Base-by-base conservation (phyloP, 2,888 invertebrate species). In the Eilema depressum region DNA sequence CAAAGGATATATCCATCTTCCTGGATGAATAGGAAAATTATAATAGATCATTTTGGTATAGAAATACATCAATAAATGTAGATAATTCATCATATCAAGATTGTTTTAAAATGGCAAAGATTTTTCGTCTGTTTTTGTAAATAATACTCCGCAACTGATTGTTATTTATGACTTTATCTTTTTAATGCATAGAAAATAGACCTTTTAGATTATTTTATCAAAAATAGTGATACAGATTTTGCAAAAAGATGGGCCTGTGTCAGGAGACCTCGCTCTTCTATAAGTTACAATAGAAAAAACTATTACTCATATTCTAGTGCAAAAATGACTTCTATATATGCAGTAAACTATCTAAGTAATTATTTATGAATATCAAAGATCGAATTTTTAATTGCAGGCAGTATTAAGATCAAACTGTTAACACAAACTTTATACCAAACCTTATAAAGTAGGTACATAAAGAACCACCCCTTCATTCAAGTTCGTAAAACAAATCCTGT, bases 1-100 rank as follows among this genome's bases (percentile, higher is more conserved):
- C 59, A 71, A 28, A 69, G 28, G 56, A 60, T 41, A 53, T 68
- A 41, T 65, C 20, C 28, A 30, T 60, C 17, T 23, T 14, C 17
- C 0, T 23, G 17, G 20, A 23, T 56, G 30, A 25, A 57, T 14
- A 33, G 0, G 5, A 8, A 23, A 0, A 56, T 65, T 33, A 10
- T 12, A 56, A 65, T 14, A 70, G n/a, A 28, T n/a, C 2, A 11
- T 47, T 8, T 7, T 47, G 14, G 14, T 25, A 26, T 12, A 59
- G 26, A 17, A 59, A 25, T 17, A 14, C 26, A 28, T n/a, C 53
- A 57, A 57, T 23, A 25, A 57, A 23, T 60, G 4, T 30, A 20
- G 60, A 20, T 26, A 60, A 25, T 28, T 47, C 1, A 20, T 47
- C 7, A 20, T 7, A 20, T 20, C 28, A 25, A 25, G 12, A 2